Evolutionary conservation across 1,140 invertebrate species (phyloP).

Genomic region (Lepidurus apus): DNA sequence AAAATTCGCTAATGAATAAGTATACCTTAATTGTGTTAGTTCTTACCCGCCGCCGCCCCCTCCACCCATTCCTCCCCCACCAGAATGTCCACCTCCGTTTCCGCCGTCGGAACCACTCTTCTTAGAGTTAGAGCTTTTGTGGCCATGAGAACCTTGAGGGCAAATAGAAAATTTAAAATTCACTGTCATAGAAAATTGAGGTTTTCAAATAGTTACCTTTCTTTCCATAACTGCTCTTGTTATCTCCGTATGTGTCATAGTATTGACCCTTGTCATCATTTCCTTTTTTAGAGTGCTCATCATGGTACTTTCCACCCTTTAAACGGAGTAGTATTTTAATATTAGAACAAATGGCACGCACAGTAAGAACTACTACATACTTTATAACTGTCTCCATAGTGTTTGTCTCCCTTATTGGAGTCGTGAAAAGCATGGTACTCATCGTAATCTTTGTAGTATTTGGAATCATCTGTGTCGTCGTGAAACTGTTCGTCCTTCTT

Average conservation of each 20-base stretch:
- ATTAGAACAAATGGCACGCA: background rate
- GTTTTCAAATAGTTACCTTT: background rate
- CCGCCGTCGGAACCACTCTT: background rate
- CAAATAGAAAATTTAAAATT: background rate
- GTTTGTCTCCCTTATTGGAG: slow-evolving; percentile 34
- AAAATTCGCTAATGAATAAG: too few species aligned
- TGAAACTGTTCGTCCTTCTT: slow-evolving; percentile 37
- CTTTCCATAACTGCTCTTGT: slow-evolving; percentile 31
- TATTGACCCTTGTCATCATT: slow-evolving; percentile 31
- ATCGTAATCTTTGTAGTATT: slow-evolving; percentile 35
- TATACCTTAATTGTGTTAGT: too few species aligned
- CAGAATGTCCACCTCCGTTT: slow-evolving; percentile 10
- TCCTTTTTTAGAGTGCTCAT: slow-evolving; percentile 34
- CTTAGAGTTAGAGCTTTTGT: background rate
- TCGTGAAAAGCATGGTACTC: slow-evolving; percentile 36
- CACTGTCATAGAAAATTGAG: background rate
- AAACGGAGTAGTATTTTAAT: background rate
- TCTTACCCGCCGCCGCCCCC: background rate
- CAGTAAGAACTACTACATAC: slow-evolving; percentile 25
- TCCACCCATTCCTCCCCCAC: background rate
- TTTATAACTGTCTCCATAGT: slow-evolving; percentile 36
- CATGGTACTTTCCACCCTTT: slow-evolving; percentile 30
- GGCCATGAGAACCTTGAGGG: background rate
- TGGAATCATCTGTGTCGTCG: slow-evolving; percentile 36
- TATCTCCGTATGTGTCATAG: slow-evolving; percentile 27